Conservation (phyloP, 2,888 invertebrate genomes). For the Colostygia pectinataria region DNA sequence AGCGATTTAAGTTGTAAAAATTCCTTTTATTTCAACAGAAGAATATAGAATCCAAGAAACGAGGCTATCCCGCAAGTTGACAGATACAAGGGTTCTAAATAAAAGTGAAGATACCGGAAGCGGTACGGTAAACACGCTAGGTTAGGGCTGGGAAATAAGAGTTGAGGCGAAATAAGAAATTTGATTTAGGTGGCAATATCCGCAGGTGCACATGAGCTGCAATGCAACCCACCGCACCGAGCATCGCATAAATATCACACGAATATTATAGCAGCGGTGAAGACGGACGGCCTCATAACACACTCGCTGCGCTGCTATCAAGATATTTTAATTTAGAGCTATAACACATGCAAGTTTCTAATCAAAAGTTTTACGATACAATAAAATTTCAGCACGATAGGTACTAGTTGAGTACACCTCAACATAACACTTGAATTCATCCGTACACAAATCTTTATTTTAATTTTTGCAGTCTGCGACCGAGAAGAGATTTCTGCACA, state of each 20-base stretch:
- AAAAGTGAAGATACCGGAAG: conserved; percentile 18
- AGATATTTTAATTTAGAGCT: conserved; percentile 56
- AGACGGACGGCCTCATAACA: conserved; percentile 52
- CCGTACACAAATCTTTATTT: conserved; percentile 10
- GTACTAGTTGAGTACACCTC: conserved; percentile 36
- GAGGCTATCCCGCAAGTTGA: conserved; percentile 25
- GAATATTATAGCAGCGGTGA: conserved; percentile 48
- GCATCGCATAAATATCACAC: conserved; percentile 42
- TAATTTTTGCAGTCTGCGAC: conserved; percentile 11
- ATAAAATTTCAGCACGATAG: conserved; percentile 37
- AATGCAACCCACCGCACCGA: conserved; percentile 45
- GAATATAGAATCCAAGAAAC: conserved; percentile 27
- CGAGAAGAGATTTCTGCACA: not conserved
- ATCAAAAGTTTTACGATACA: conserved; percentile 47
- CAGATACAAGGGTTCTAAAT: conserved; percentile 29
- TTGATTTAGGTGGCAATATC: conserved; percentile 75
- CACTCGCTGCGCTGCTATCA: conserved; percentile 37
- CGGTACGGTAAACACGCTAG: conserved; percentile 35
- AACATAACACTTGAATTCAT: conserved; percentile 1
- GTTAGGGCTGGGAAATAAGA: conserved; percentile 49
- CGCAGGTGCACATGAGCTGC: conserved; percentile 70
- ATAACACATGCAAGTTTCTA: conserved; percentile 42
- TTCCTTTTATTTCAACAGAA: conserved; percentile 20
- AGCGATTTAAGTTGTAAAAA: conserved; percentile 14
- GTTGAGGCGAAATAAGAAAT: conserved; percentile 71